Evolutionary conservation across 1,140 invertebrate genomes (phyloP), one percentile per base, ranked within the genome.

Genomic region (Campoletis sonorensis): DNA sequence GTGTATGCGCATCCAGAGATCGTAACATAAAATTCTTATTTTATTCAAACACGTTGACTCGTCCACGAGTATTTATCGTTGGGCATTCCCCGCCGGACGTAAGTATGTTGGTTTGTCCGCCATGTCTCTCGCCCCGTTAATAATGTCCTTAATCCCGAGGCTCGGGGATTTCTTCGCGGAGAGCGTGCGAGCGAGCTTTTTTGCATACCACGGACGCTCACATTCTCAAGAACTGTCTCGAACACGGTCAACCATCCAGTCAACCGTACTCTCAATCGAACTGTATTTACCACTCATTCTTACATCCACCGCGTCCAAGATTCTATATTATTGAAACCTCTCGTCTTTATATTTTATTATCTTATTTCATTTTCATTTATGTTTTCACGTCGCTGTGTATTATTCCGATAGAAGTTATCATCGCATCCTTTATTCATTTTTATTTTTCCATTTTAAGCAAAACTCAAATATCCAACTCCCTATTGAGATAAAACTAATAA

Each of bases 1-100:
- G 72, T 21, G 45, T 51, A 51, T 13, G 58, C 18, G 21, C 61
- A 2, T 21, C 84, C 82, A 83, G 72, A 81, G 83, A 87, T 88
- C 86, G 84, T 85, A 85, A 87, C 88, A 88, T 89, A 90, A 90
- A 90, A 89, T 88, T 81, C 85, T 87, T 85, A 89, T 88, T 90
- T 90, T 90, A 90, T 89, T 89, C 85, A 88, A 88, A 89, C 85
- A 75, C 79, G 61, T 79, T 71, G 77, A 79, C 75, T 75, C 83
- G 71, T 82, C 88, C 82, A 84, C 86, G 79, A 30, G 78, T 89
- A 89, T 89, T 89, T 89, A 89, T 89, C 87, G 86, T 83, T 85
- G 67, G 85, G 84, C 87, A 88, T 88, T 88, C 87, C 79, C 86
- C 84, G 75, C 84, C 85, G 86, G 87, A 88, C 87, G 84, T 88